These are phyloP conservation scores for Hypsopygia costalis DNA, from an alignment of 2,888 invertebrate genomes.

Conservation along the genomic window DNA sequence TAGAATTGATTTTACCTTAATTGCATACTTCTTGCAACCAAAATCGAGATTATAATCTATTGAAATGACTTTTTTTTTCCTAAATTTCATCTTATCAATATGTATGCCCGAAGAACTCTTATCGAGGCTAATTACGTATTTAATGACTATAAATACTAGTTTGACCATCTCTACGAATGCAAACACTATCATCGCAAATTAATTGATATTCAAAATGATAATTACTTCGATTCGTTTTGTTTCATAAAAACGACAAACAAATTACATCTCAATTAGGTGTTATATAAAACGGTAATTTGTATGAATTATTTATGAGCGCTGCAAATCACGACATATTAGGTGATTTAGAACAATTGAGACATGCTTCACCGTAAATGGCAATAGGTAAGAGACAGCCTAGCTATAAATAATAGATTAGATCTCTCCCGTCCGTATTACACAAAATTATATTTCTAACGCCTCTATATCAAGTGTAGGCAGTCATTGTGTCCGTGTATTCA, in stretches of 20 bases:
- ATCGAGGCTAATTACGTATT: too few relatives aligned
- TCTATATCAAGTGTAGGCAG: conserved; percentile 31
- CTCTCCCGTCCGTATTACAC: conserved; percentile 36
- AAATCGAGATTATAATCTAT: too few relatives aligned
- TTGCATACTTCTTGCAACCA: too few relatives aligned
- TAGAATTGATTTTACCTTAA: too few relatives aligned
- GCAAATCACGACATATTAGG: background rate
- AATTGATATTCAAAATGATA: conserved; percentile 4
- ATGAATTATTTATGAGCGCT: background rate
- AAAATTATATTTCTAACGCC: conserved; percentile 34
- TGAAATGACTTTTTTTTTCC: too few relatives aligned
- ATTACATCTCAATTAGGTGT: conserved; percentile 5
- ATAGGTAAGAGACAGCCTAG: conserved; percentile 8
- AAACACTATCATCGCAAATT: background rate
- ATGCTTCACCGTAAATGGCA: conserved; percentile 6
- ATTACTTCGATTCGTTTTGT: background rate
- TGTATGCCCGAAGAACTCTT: too few relatives aligned
- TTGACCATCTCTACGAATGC: too few relatives aligned
- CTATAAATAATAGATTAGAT: conserved; percentile 50
- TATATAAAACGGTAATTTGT: conserved; percentile 2
- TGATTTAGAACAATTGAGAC: conserved; percentile 15
- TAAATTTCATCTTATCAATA: too few relatives aligned
- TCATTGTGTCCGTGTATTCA: conserved; percentile 16
- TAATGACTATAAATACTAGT: too few relatives aligned
- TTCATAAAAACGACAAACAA: background rate